Base-by-base conservation (phyloP, 2,797 vertebrate species). In the Acanthurus leucopareius region DNA sequence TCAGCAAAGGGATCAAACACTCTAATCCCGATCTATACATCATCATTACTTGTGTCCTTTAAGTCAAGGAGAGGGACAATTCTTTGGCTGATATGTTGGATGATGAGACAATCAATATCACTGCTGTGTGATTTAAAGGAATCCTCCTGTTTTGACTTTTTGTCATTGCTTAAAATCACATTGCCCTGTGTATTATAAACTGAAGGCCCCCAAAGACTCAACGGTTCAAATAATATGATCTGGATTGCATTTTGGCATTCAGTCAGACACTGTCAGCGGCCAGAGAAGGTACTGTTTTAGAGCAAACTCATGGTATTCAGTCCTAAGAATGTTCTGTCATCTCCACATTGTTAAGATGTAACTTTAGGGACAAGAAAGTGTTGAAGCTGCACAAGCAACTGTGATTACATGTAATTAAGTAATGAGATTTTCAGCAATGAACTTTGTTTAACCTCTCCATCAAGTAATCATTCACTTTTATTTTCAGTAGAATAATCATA, bases 61-160 rank as follows among this genome's bases (percentile, higher is more conserved):
- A 69, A 69, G 25, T 5, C n/a, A 25, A 54, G 28, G 45, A 44
- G 13, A 67, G 13, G 44, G 47, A 51, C 35, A 35, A 19, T 61
- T 66, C 38, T 60, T 60, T 32, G 45, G 62, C 20, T 53, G 28
- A 20, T 38, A 28, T 49, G 47, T 25, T 6, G 45, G 15, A 72
- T 67, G 40, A 44, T 20, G 40, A n/a, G 56, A 20, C 61, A 60
- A 77, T 66, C 56, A 61, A 68, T 48, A 53, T 72, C 28, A 44
- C 16, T 54, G 38, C 58, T 72, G 14, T 40, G 40, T 53, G 35
- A 45, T 7, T 57, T 32, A 45, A 53, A 25, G 45, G 4, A 7
- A 6, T 35, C 0, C 14, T 17, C 19, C 3, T 22, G 0, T 49
- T 64, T 58, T 17, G 16, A 38, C 14, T 35, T 38, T 54, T 20